Conservation (phyloP, 2,888 invertebrate species). For the Rhabditoides inermis region DNA sequence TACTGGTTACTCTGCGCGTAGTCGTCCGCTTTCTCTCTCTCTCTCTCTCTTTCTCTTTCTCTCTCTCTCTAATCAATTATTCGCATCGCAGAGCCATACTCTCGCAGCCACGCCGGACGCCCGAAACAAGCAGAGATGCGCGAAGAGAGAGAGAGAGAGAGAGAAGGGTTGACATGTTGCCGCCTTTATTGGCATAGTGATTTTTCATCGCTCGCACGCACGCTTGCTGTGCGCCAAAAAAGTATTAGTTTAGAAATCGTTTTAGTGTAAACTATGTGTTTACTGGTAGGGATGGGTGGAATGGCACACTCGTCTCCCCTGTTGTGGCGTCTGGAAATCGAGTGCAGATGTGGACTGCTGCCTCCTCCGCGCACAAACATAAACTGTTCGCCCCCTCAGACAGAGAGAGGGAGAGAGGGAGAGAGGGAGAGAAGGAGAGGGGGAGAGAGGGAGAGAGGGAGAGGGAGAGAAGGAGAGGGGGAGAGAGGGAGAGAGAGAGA, state of each 20-base stretch:
- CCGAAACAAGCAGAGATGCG: too few species aligned
- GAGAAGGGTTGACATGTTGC: too few species aligned
- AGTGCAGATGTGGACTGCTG: not conserved
- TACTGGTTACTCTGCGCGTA: not conserved
- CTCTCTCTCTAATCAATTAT: not conserved
- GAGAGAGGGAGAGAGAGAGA: not conserved
- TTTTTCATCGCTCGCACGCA: slow-evolving; percentile 1
- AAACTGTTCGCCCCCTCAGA: too few species aligned
- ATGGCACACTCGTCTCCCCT: too few species aligned
- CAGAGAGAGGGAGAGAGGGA: not conserved
- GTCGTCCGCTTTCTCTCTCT: not conserved
- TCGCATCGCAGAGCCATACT: too few species aligned
- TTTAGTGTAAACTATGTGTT: too few species aligned
- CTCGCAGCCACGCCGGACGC: too few species aligned
- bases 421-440: not conserved
- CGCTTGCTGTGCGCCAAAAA: slow-evolving; percentile 5
- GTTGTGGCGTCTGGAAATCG: slow-evolving; percentile 9
- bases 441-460: slow-evolving; percentile 2
- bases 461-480: not conserved
- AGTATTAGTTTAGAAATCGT: too few species aligned
- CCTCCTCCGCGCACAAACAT: too few species aligned
- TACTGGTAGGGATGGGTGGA: too few species aligned
- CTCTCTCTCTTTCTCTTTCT: not conserved
- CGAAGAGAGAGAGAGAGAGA: too few species aligned
- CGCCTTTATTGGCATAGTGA: too few species aligned